phyloP scores from a whole-genome alignment of 2,113 vertebrate genomes.

The Chaenocephalus aceratus region DNA sequence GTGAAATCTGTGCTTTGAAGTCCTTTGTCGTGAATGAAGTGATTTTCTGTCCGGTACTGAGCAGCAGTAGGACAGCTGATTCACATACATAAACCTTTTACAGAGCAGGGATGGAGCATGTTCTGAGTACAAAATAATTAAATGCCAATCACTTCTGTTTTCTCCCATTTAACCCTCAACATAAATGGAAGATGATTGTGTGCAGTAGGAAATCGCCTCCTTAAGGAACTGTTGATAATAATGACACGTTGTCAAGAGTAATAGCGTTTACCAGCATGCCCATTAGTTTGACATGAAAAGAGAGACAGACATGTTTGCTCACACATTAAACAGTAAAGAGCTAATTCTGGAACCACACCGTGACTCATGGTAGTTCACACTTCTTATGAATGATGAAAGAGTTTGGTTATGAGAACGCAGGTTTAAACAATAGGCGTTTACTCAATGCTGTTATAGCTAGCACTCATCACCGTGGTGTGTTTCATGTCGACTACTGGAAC shows the following conservation, averaged over 20 bases:
- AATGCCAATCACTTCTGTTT: constrained; percentile 28
- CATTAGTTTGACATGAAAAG: constrained; percentile 42
- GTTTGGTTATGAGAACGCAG: constrained; percentile 19
- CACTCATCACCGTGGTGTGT: constrained; percentile 47
- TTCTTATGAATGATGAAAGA: constrained; percentile 31
- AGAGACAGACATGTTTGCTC: constrained; percentile 14
- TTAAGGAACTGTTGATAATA: constrained; percentile 23
- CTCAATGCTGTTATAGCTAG: constrained; percentile 44
- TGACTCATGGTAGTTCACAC: constrained; percentile 32
- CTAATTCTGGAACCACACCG: not conserved
- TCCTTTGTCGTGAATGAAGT: constrained; percentile 68
- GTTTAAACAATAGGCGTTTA: constrained; percentile 41
- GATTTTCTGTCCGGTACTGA: constrained; percentile 43
- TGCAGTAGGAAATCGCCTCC: constrained; percentile 18
- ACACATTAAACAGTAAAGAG: constrained; percentile 20
- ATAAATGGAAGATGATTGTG: constrained; percentile 20
- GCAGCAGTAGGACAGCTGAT: constrained; percentile 32
- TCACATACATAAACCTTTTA: constrained; percentile 36
- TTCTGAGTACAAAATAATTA: constrained; percentile 17
- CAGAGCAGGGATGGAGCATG: constrained; percentile 18
- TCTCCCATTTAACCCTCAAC: constrained; percentile 29
- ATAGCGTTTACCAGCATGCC: constrained; percentile 26
- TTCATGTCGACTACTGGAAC: constrained; percentile 61
- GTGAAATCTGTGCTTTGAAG: constrained; percentile 59
- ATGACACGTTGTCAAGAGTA: constrained; percentile 21